phyloP scores from a whole-genome alignment of 2,113 vertebrate genomes.

The Loxodonta africana region DNA sequence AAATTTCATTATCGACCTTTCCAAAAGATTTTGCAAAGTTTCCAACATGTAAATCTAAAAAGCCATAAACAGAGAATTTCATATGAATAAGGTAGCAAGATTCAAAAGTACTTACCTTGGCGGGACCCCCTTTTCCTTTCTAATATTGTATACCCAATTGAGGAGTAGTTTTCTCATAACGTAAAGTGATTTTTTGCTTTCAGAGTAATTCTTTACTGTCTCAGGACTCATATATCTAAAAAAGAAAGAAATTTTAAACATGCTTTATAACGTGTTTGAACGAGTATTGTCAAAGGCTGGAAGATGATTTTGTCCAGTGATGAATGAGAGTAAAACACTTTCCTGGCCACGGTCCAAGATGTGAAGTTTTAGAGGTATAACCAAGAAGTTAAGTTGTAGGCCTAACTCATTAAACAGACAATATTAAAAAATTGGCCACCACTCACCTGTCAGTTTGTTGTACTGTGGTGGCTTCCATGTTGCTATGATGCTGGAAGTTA shows the following conservation, averaged over 20 bases:
- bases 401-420: neutral
- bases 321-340: neutral
- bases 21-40: constrained; percentile 47
- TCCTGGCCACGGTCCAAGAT: neutral
- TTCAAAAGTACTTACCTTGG: constrained; percentile 68
- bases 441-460: too few relatives aligned
- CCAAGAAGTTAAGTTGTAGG: neutral
- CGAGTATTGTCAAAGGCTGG: neutral
- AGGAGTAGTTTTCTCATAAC: constrained; percentile 77
- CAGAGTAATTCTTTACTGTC: constrained; percentile 74
- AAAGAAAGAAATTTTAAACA: neutral
- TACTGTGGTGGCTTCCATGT: too few relatives aligned
- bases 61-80: neutral
- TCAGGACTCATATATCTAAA: constrained; percentile 75
- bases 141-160: constrained; percentile 78
- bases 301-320: neutral
- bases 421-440: neutral
- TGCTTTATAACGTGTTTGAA: neutral
- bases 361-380: neutral
- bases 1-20: constrained; percentile 18
- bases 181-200: constrained; percentile 60
- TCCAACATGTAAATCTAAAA: constrained; percentile 6
- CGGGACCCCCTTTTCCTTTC: constrained; percentile 69
- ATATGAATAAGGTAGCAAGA: constrained; percentile 17
- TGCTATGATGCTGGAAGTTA: too few relatives aligned